These are phyloP conservation scores for Ceratina japonica DNA, from an alignment of 1,140 invertebrate species.

Conservation along the genomic window DNA sequence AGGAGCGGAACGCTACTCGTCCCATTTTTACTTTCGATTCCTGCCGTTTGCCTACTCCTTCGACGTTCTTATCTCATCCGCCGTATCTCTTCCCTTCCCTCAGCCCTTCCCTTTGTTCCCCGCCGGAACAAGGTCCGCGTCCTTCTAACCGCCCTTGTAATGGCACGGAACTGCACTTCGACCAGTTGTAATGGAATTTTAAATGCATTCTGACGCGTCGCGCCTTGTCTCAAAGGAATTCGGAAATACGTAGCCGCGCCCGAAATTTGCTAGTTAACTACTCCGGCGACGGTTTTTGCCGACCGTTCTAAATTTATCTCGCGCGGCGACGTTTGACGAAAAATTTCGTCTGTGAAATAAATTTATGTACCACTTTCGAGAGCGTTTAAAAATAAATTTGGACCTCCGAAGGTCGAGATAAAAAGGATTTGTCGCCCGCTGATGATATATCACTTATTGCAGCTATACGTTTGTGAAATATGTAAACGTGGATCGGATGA, in stretches of 20 bases:
- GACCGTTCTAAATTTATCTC: neutral
- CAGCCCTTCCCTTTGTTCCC: neutral
- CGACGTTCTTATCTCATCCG: slow-evolving; percentile 4
- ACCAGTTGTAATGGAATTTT: slow-evolving; percentile 21
- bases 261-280: neutral
- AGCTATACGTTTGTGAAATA: no score
- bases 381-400: neutral
- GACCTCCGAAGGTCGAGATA: no score
- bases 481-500: no score
- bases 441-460: no score
- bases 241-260: neutral
- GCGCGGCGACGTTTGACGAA: no score
- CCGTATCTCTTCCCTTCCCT: slow-evolving; percentile 1
- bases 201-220: neutral
- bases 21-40: slow-evolving; percentile 37
- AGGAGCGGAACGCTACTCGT: slow-evolving; percentile 1
- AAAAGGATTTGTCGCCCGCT: no score
- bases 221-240: neutral
- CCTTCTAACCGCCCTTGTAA: neutral
- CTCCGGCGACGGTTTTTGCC: neutral
- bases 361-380: neutral
- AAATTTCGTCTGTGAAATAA: no score
- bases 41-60: slow-evolving; percentile 2
- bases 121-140: neutral
- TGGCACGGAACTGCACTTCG: neutral